These are phyloP conservation scores for Lamellibrachia luymesi DNA, from an alignment of 1,140 invertebrate genomes.

Conservation along the genomic window DNA sequence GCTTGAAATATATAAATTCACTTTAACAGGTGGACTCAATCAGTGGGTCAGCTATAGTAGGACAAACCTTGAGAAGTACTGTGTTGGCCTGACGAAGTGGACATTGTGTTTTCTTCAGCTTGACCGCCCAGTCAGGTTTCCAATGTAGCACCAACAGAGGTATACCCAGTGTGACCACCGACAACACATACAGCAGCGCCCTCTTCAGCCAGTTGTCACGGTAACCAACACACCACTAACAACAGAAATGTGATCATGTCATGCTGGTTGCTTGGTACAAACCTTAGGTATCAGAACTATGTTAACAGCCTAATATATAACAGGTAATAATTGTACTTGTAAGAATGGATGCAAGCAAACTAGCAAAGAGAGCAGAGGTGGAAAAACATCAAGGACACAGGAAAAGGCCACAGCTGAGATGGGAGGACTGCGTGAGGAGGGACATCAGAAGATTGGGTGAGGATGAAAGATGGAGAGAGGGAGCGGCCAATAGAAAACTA, in stretches of 20 bases:
- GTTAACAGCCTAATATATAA: too few relatives aligned
- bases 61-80: slow-evolving; percentile 41
- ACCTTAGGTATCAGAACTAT: not conserved
- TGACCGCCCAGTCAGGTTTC: slow-evolving; percentile 76
- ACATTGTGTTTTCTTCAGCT: slow-evolving; percentile 71
- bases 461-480: too few relatives aligned
- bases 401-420: too few relatives aligned
- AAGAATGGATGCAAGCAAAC: too few relatives aligned
- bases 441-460: too few relatives aligned
- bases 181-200: not conserved
- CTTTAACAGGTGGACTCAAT: not conserved
- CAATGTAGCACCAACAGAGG: slow-evolving; percentile 57
- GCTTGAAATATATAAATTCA: not conserved
- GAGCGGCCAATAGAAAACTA: too few relatives aligned
- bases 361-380: too few relatives aligned
- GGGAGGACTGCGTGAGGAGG: too few relatives aligned
- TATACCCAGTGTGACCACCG: not conserved
- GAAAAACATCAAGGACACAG: too few relatives aligned
- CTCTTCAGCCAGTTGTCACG: not conserved
- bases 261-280: not conserved
- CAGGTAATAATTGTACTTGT: too few relatives aligned
- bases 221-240: slow-evolving; percentile 8
- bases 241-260: not conserved
- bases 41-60: not conserved
- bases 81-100: slow-evolving; percentile 64